Base-by-base conservation (phyloP, 92 coral and sea anemone genomes). In the Bergia puertoricense region DNA sequence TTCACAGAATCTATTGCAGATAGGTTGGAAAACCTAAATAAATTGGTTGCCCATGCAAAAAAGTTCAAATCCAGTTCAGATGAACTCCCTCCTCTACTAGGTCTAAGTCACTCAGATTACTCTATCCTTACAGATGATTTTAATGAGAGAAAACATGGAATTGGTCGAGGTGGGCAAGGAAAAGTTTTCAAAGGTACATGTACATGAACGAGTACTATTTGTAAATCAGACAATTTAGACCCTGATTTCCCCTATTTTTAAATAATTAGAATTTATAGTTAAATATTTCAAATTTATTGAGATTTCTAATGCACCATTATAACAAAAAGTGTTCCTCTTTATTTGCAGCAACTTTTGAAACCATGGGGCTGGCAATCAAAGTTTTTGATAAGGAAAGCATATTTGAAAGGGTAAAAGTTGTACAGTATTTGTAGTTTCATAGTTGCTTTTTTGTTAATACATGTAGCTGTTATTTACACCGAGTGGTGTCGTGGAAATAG, bases 1-100 rank as follows among this genome's bases (percentile, higher is more conserved):
- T 71, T 30, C 39, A 71, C 76, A 71, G 76, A 71, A 71, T 71
- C 76, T 71, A 71, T 42, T 23, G 76, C 76, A 71, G 76, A 71
- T 71, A 36, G 4, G 42, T 71, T 71, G 18, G 30, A 36, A 1
- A 71, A 20, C 16, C 6, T 62, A 6, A 71, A 71, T 14, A 71
- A 71, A 7, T 30, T 71, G 30, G 76, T 42, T 20, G 15, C 43
- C 8, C 76, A 71, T 71, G 42, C 42, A 36, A 71, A 23, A 23
- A 36, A 71, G 41, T 71, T 38, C 39, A 10, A 6, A 36, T 38
- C 76, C 43, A 71, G 76, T 71, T 71, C 76, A 36, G 76, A 71
- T 0, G 76, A 38, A 30, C 69, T 62, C 69, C 69, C 69, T 62
- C 30, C 69, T 62, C 76, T 23, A 30, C 15, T 71, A 7, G 40